A percentile compares a stretch with the other conserved stretches of the same genome.
These are phyloP conservation scores for Agrotis ipsilon DNA, from an alignment of 2,888 invertebrate genomes.

Conservation along the genomic window DNA sequence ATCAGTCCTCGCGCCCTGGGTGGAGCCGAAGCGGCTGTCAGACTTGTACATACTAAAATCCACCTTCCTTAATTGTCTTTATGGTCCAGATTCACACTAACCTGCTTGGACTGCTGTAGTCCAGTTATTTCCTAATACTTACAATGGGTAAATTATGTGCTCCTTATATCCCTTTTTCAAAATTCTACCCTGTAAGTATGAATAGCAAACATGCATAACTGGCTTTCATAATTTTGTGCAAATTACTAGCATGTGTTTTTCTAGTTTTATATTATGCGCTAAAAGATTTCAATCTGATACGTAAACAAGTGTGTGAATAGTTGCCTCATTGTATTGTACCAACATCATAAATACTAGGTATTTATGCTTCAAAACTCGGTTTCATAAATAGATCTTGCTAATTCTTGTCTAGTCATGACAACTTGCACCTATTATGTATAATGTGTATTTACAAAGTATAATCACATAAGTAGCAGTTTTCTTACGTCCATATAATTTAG, in stretches of 20 bases:
- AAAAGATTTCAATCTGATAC: not conserved
- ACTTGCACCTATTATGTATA: not conserved
- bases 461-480: not conserved
- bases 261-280: not conserved
- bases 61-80: too few species aligned
- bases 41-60: too few species aligned
- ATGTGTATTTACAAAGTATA: not conserved
- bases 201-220: not conserved
- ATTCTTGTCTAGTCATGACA: constrained; percentile 2
- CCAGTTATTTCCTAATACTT: too few species aligned
- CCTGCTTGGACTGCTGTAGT: too few species aligned
- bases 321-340: not conserved
- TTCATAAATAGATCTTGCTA: constrained; percentile 2
- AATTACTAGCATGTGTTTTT: not conserved
- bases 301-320: not conserved
- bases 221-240: not conserved
- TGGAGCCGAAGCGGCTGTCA: too few species aligned
- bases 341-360: not conserved
- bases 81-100: too few species aligned
- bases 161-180: too few species aligned
- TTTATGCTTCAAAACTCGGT: not conserved
- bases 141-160: too few species aligned
- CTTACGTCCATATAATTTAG: constrained; percentile 3
- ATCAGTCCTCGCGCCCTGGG: too few species aligned
- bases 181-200: too few species aligned